Conservation (phyloP, 2,797 vertebrate species). For the Apodemus agrarius region DNA sequence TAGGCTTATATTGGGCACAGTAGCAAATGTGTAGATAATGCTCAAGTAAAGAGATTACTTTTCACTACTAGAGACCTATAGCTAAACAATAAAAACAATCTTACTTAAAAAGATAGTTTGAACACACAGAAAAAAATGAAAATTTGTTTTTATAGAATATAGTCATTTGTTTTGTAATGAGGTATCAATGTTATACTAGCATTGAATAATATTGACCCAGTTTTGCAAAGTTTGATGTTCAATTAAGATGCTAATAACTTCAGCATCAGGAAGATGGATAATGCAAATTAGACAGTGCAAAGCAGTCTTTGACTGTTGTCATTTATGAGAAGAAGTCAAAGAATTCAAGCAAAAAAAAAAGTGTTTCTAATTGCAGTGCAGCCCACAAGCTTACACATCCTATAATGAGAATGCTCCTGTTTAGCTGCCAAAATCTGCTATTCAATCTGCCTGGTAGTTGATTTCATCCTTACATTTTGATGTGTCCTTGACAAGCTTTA, state of each 20-base stretch:
- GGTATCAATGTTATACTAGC: conserved; percentile 61
- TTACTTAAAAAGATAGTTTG: conserved; percentile 69
- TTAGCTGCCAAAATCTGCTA: conserved; percentile 83
- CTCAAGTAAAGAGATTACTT: conserved; percentile 83
- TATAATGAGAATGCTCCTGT: conserved; percentile 79
- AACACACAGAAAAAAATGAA: conserved; percentile 56
- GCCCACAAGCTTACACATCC: conserved; percentile 78
- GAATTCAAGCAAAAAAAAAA: conserved; percentile 69
- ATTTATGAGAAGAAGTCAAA: conserved; percentile 66
- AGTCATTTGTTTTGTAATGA: conserved; percentile 68
- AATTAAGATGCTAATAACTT: conserved; percentile 67
- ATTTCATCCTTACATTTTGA: conserved; percentile 80
- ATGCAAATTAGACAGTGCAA: conserved; percentile 61
- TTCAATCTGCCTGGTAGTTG: conserved; percentile 80
- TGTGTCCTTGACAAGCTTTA: conserved; percentile 82
- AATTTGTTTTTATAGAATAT: conserved; percentile 77
- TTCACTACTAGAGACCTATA: conserved; percentile 81
- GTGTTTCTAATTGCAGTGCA: conserved; percentile 78
- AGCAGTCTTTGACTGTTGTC: conserved; percentile 68
- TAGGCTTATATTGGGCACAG: conserved; percentile 57
- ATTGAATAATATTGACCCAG: conserved; percentile 37
- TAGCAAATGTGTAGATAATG: conserved; percentile 82
- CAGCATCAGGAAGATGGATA: conserved; percentile 57
- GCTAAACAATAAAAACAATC: conserved; percentile 70
- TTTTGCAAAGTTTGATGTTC: conserved; percentile 62